A percentile compares a stretch with the other conserved stretches of the same genome.
Conservation (phyloP, 2,888 invertebrate genomes). For the Cheilosia vulpina region DNA sequence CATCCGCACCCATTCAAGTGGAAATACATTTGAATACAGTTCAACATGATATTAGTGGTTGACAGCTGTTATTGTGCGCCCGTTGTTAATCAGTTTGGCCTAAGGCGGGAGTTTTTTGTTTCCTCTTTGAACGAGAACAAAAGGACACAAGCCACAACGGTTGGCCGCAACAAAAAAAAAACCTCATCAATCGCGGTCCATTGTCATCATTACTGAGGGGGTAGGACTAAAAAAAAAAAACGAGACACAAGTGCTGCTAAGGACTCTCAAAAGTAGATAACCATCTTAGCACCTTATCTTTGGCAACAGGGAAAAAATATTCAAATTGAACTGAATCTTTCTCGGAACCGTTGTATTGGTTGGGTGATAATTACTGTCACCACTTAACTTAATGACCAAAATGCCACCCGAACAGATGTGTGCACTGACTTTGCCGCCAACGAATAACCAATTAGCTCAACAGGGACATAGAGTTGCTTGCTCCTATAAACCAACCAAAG, state of each 20-base stretch:
- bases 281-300: constrained; percentile 41
- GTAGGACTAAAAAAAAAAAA: constrained; percentile 1
- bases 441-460: constrained; percentile 63
- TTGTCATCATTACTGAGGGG: constrained; percentile 24
- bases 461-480: constrained; percentile 29
- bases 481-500: neutral
- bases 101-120: constrained; percentile 74
- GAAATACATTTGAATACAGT: constrained; percentile 74
- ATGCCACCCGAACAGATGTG: constrained; percentile 75
- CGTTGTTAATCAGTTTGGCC: constrained; percentile 83
- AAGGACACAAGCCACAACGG: constrained; percentile 49
- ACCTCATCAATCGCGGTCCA: constrained; percentile 63
- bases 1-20: constrained; percentile 69
- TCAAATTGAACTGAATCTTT: constrained; percentile 28
- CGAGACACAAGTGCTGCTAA: constrained; percentile 36
- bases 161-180: constrained; percentile 29
- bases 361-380: constrained; percentile 76
- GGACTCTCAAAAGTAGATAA: constrained; percentile 6
- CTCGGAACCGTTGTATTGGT: constrained; percentile 30
- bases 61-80: constrained; percentile 71
- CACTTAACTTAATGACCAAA: constrained; percentile 77
- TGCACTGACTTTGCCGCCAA: constrained; percentile 45
- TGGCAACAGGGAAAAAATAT: neutral
- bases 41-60: constrained; percentile 75
- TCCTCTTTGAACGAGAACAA: constrained; percentile 49